A percentile compares a stretch with the other conserved stretches of the same genome.
phyloP scores from a whole-genome alignment of 2,113 vertebrate genomes.

The Triplophysa dalaica region DNA sequence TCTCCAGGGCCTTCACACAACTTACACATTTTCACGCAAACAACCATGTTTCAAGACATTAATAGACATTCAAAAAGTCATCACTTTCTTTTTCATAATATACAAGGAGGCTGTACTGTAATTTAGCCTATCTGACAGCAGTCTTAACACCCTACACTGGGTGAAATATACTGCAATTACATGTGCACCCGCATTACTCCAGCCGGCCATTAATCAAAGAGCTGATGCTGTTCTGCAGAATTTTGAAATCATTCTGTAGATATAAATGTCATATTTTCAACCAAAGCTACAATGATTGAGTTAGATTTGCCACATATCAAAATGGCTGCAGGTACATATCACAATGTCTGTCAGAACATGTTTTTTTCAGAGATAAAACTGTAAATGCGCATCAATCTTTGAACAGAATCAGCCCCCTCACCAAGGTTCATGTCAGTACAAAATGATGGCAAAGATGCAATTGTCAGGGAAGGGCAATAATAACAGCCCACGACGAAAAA shows the following conservation, averaged over 20 bases:
- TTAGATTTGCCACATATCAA: not conserved
- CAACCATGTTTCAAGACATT: slow-evolving; percentile 6
- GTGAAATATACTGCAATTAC: slow-evolving; percentile 39
- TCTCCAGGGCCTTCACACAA: not conserved
- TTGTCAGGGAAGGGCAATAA: no score
- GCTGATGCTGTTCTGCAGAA: slow-evolving; percentile 6
- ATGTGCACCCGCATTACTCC: slow-evolving; percentile 7
- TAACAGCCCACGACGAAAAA: no score
- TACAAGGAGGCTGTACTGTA: slow-evolving; percentile 13
- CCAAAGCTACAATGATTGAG: not conserved
- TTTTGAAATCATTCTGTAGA: slow-evolving; percentile 8
- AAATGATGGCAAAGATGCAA: not conserved
- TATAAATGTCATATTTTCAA: not conserved
- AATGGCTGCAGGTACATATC: slow-evolving; percentile 1
- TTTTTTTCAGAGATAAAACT: not conserved
- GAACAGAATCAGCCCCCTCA: not conserved
- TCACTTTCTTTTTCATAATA: not conserved
- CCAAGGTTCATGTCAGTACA: not conserved
- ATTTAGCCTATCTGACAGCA: not conserved
- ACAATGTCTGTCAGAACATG: not conserved
- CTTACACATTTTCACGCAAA: not conserved
- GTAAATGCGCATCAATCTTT: not conserved
- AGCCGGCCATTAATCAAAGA: slow-evolving; percentile 17
- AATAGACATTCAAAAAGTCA: not conserved
- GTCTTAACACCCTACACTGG: slow-evolving; percentile 24